Conservation (phyloP, 2,113 vertebrate species). For the Gobius niger region DNA sequence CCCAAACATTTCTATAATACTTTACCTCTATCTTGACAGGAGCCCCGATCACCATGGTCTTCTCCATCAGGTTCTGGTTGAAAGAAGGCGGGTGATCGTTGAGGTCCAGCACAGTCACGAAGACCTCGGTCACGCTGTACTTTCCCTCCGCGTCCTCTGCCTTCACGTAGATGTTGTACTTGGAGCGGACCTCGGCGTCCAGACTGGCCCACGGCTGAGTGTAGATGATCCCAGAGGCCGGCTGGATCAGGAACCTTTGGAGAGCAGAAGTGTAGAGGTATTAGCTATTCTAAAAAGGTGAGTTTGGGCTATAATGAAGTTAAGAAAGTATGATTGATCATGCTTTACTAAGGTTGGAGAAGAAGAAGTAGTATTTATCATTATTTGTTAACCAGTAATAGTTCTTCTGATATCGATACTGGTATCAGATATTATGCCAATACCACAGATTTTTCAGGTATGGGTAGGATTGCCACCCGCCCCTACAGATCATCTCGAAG, state of each 20-base stretch:
- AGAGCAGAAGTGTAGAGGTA: not conserved
- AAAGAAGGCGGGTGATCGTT: conserved; percentile 95
- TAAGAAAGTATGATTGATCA: not conserved
- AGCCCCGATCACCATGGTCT: conserved; percentile 91
- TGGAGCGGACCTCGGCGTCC: conserved; percentile 88
- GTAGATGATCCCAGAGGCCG: conserved; percentile 88
- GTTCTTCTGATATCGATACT: too few relatives aligned
- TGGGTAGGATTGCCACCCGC: too few relatives aligned
- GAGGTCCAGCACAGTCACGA: conserved; percentile 88
- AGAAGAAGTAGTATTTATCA: too few relatives aligned
- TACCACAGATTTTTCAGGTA: too few relatives aligned
- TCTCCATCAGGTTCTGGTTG: conserved; percentile 87
- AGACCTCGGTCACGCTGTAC: conserved; percentile 91
- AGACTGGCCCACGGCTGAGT: conserved; percentile 93
- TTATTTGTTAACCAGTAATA: too few relatives aligned
- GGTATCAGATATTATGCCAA: too few relatives aligned
- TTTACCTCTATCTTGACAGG: conserved; percentile 89
- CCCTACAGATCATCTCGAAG: too few relatives aligned
- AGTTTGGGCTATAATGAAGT: not conserved
- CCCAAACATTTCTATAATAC: not conserved
- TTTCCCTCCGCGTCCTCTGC: conserved; percentile 93
- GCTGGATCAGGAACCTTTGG: conserved; percentile 89
- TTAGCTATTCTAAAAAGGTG: not conserved
- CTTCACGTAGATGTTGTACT: conserved; percentile 95
- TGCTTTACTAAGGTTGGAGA: not conserved